Base-by-base conservation (phyloP, 2,888 invertebrate species). In the Heliconius sara region DNA sequence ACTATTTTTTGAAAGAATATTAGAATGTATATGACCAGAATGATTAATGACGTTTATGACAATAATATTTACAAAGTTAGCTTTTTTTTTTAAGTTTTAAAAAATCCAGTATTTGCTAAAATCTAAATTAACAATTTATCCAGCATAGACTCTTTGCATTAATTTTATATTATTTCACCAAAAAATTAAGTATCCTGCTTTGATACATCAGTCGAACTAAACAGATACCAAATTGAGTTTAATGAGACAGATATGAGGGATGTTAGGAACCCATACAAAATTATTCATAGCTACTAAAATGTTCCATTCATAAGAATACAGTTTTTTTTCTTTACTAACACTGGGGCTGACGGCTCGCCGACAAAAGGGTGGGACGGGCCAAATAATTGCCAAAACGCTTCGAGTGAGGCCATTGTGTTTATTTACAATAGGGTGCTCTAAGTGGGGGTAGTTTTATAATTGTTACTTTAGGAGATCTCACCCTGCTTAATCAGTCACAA, bases 381-480 rank as follows among this genome's bases (percentile, higher is more conserved):
- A 92, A 91, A 91, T 95, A 94, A 95, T 95, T 95, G 94, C 95
- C 94, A 91, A 94, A 95, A 94, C 95, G 95, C 94, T 94, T 93
- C 94, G 92, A 93, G 92, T 91, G 92, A 93, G 91, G 89, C 90
- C 86, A 95, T 95, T 95, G 95, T 95, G 91, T 91, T 88, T 91
- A 89, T 93, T 92, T 91, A 95, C 93, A 95, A 95, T 93, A 83
- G 95, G 95, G 95, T 92, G 91, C 90, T 88, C 89, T 92, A 92
- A 94, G 95, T 94, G 95, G 95, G 95, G 95, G 94, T 95, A 94
- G 95, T 94, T 95, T 95, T 94, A 90, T 95, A 95, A 94, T 94
- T 94, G 94, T 94, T 92, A 92, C 93, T 93, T 91, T 84, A 86
- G 84, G 84, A 87, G 88, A 87, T 85, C 86, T 88, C 90, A 88